Percentiles rank a stretch among this genome's conserved stretches.
phyloP scores from a whole-genome alignment of 2,888 invertebrate genomes.

The Formica aserva region DNA sequence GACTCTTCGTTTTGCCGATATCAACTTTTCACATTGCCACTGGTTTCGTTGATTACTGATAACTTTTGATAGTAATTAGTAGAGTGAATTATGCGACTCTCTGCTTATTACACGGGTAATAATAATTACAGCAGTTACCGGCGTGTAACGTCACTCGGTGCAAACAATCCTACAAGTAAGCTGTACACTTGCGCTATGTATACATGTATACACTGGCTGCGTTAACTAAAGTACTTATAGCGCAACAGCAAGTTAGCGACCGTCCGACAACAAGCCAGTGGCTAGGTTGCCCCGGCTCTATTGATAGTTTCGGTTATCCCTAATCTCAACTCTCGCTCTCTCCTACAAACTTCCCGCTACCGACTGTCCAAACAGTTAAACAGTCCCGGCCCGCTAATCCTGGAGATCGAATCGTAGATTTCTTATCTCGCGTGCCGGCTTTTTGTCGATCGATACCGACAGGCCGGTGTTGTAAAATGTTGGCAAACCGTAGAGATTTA shows the following conservation, averaged over 20 bases:
- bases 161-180: slow-evolving; percentile 53
- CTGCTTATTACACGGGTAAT: slow-evolving; percentile 32
- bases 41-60: background rate
- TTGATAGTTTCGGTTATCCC: slow-evolving; percentile 60
- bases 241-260: slow-evolving; percentile 49
- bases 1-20: background rate
- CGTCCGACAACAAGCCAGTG: slow-evolving; percentile 51
- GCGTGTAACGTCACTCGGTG: slow-evolving; percentile 43
- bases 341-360: slow-evolving; percentile 46
- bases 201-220: slow-evolving; percentile 18
- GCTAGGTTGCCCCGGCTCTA: slow-evolving; percentile 52
- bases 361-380: slow-evolving; percentile 58
- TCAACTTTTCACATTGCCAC: background rate
- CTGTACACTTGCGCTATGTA: slow-evolving; percentile 19
- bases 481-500: background rate
- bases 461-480: background rate
- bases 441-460: slow-evolving; percentile 43
- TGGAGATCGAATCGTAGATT: slow-evolving; percentile 39
- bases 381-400: slow-evolving; percentile 46
- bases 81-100: slow-evolving; percentile 23
- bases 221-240: slow-evolving; percentile 46
- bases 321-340: slow-evolving; percentile 52
- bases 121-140: slow-evolving; percentile 48
- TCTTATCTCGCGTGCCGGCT: slow-evolving; percentile 41
- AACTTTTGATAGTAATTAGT: slow-evolving; percentile 20